Conservation (phyloP, 2,113 vertebrate genomes). For the Ardeotis arabs region DNA sequence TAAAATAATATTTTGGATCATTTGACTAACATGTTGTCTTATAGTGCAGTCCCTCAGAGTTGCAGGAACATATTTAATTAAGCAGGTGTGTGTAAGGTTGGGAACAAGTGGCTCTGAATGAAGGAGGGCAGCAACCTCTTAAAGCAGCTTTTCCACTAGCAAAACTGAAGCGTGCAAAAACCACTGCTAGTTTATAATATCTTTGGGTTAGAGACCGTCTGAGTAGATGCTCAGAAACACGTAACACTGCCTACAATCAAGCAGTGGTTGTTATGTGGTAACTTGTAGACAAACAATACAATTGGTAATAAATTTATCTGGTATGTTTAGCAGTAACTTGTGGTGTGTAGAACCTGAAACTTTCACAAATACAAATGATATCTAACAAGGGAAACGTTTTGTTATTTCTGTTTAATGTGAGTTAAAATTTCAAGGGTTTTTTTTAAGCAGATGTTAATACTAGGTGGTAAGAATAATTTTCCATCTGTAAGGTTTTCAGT, state of each 20-base stretch:
- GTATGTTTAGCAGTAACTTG: background rate
- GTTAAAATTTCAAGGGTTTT: background rate
- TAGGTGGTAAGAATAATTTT: background rate
- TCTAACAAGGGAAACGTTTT: background rate
- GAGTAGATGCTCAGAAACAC: background rate
- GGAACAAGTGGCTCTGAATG: background rate
- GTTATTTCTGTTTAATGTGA: background rate
- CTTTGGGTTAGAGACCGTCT: background rate
- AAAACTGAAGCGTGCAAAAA: background rate
- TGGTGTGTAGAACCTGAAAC: background rate
- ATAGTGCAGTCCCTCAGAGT: background rate
- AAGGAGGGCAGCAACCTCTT: background rate
- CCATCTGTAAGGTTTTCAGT: background rate
- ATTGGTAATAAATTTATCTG: background rate
- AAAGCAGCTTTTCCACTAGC: background rate
- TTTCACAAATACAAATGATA: background rate
- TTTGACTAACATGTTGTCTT: background rate
- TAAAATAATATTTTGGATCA: background rate
- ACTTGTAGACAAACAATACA: background rate
- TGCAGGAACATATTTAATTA: background rate
- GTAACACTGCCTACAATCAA: rapidly evolving
- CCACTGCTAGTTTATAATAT: rapidly evolving
- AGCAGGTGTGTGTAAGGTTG: background rate
- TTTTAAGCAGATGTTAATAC: background rate
- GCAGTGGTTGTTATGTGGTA: background rate